Conservation (phyloP, 2,113 vertebrate genomes). For the Dicerorhinus sumatrensis region DNA sequence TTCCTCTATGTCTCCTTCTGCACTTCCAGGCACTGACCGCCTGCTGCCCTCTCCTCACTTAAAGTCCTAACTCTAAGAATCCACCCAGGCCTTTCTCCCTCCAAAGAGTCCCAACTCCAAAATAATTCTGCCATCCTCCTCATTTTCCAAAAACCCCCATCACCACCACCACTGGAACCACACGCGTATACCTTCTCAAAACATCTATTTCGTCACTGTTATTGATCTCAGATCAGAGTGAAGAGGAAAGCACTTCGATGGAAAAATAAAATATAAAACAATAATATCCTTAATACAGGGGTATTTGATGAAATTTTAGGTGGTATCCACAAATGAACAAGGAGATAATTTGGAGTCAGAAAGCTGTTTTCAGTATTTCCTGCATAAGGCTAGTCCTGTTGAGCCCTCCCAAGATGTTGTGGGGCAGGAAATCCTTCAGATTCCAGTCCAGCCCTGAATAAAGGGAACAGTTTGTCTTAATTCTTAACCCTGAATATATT, state of each 20-base stretch:
- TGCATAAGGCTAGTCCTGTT: no score
- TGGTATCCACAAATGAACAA: no score
- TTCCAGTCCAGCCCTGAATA: not conserved
- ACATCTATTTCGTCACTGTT: fast-evolving
- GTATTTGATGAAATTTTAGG: not conserved
- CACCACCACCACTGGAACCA: not conserved
- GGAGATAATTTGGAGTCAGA: not conserved
- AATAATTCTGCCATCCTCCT: not conserved
- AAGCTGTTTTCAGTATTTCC: not conserved
- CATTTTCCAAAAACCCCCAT: fast-evolving
- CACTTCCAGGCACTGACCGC: fast-evolving
- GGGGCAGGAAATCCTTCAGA: not conserved
- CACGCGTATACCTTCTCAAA: fast-evolving
- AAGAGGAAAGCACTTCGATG: not conserved
- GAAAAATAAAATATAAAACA: not conserved
- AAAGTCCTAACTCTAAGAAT: not conserved
- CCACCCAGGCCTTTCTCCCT: not conserved
- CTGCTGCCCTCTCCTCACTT: not conserved
- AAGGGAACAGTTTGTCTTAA: not conserved
- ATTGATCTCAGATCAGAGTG: not conserved
- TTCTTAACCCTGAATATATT: not conserved
- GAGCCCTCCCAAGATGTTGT: not conserved
- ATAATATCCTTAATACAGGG: not conserved
- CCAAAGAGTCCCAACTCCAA: not conserved
- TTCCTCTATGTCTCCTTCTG: not conserved